These are phyloP conservation scores for Gobionotothen gibberifrons DNA, from an alignment of 2,797 vertebrate genomes.

Conservation along the genomic window DNA sequence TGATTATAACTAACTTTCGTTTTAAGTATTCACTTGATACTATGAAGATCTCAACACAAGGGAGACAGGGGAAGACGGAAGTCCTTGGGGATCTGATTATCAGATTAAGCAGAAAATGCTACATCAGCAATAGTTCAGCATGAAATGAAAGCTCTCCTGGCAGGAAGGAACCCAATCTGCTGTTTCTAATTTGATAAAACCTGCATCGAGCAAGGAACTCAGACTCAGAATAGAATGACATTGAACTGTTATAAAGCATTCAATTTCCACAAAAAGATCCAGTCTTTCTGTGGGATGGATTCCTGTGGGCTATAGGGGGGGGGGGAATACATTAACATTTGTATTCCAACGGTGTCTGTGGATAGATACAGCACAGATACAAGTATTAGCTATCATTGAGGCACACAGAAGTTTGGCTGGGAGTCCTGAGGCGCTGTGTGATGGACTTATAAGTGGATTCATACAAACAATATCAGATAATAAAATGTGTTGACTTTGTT, in stretches of 20 bases:
- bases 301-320: neutral
- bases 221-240: conserved; percentile 23
- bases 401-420: neutral
- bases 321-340: conserved; percentile 7
- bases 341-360: neutral
- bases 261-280: conserved; percentile 3
- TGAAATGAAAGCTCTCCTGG: conserved; percentile 65
- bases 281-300: neutral
- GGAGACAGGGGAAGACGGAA: conserved; percentile 31
- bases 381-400: conserved; percentile 12
- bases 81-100: conserved; percentile 70
- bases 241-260: conserved; percentile 18
- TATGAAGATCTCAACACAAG: too few species aligned
- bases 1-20: too few species aligned
- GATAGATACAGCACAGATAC: neutral
- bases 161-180: conserved; percentile 51
- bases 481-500: conserved; percentile 19
- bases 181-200: conserved; percentile 67
- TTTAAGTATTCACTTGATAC: too few species aligned
- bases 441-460: neutral
- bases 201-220: conserved; percentile 29
- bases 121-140: conserved; percentile 69
- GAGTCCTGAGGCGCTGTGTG: conserved; percentile 9
- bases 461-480: conserved; percentile 23
- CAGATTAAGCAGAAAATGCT: conserved; percentile 61